Conservation (phyloP, 2,888 invertebrate genomes). For the Philereme vetulata region DNA sequence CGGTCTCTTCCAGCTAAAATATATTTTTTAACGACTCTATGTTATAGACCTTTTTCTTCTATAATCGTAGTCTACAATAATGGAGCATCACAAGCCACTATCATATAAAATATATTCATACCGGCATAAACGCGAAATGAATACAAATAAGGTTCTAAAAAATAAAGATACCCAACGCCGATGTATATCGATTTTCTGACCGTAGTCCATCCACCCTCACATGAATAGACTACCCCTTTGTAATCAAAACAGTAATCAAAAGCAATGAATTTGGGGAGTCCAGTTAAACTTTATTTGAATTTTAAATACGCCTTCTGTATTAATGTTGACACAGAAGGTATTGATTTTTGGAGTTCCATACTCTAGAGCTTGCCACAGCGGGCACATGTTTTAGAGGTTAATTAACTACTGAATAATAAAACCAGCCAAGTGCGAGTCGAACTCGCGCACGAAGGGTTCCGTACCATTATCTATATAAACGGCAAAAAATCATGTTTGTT, state of each 20-base stretch:
- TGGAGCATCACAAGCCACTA: conserved; percentile 16
- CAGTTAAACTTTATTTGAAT: conserved; percentile 73
- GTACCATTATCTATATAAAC: no score
- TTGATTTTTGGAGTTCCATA: conserved; percentile 11
- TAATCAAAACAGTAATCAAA: conserved; percentile 81
- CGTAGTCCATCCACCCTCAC: conserved; percentile 52
- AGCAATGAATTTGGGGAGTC: conserved; percentile 63
- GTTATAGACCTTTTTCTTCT: no score
- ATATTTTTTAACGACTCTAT: no score
- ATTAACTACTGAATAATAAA: no score
- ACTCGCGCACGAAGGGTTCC: no score
- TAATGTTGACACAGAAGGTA: conserved; percentile 18
- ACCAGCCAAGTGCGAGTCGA: no score
- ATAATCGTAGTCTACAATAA: conserved; percentile 2
- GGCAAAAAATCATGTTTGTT: no score
- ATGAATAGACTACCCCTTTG: conserved; percentile 61
- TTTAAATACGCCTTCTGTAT: conserved; percentile 56
- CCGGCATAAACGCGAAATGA: conserved; percentile 21
- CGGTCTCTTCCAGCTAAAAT: no score
- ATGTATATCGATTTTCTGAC: conserved; percentile 72
- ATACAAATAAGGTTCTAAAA: conserved; percentile 27
- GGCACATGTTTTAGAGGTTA: no score
- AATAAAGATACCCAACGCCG: conserved; percentile 34
- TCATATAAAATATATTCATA: conserved; percentile 22
- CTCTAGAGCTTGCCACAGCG: neutral